A percentile compares a stretch with the other conserved stretches of the same genome.
Evolutionary conservation across 1,140 invertebrate species (phyloP).

Genomic region (Aricia agestis): DNA sequence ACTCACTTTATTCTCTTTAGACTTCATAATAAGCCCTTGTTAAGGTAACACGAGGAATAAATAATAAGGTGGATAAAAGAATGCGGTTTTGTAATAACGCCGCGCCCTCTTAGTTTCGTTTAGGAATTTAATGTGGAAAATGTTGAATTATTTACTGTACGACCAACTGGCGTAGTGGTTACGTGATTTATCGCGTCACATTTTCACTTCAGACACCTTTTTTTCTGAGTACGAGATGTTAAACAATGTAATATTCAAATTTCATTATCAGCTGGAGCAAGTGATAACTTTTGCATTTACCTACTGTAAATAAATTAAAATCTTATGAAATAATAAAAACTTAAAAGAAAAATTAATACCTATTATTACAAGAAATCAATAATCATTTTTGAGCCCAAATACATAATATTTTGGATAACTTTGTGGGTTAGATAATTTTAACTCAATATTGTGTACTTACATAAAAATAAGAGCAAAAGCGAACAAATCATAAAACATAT

Average conservation of each 20-base stretch:
- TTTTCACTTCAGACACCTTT: background rate
- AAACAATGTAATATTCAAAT: background rate
- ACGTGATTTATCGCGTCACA: slow-evolving; percentile 2
- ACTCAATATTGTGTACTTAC: too few species aligned
- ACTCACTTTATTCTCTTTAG: slow-evolving; percentile 6
- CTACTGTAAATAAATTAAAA: too few species aligned
- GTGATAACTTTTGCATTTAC: background rate
- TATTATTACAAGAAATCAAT: too few species aligned
- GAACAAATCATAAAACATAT: too few species aligned
- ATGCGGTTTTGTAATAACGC: slow-evolving; percentile 9
- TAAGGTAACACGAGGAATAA: slow-evolving; percentile 3
- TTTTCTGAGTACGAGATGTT: background rate
- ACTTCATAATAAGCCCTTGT: background rate
- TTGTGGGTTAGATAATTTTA: too few species aligned
- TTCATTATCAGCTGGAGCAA: background rate
- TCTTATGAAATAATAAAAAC: background rate
- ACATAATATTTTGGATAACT: too few species aligned
- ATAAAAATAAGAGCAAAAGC: too few species aligned
- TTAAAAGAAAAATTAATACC: too few species aligned
- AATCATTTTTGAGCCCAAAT: too few species aligned
- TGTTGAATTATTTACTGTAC: slow-evolving; percentile 5
- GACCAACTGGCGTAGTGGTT: background rate
- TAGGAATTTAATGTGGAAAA: slow-evolving; percentile 8
- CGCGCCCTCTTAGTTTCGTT: background rate
- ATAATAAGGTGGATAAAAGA: slow-evolving; percentile 14